Evolutionary conservation across 2,888 invertebrate genomes (phyloP), one percentile per base, ranked within the genome.

Genomic region (Oscheius sp.): DNA sequence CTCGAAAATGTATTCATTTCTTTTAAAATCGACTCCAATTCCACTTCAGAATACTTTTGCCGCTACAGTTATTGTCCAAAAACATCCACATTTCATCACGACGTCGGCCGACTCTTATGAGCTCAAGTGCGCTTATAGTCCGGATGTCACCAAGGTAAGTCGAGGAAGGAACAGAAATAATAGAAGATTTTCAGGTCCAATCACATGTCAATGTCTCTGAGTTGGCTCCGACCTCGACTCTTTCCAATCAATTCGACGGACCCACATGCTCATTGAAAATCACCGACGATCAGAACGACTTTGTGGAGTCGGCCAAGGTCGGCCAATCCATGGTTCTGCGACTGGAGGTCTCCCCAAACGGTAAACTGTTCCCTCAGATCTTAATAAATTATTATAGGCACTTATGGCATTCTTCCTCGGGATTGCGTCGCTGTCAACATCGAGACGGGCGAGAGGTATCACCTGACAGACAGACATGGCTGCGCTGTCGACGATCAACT

Each of bases 91-190:
- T 91, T 91, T 97, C 69, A 93, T 96, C 66, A 97, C 96, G 0
- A 94, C 94, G 89, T 94, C 94, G 88, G 95, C 96, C 5, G 95
- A 95, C 89, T 96, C 96, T 0, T 97, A 96, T 91, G 95, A 96
- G 90, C 95, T 97, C 79, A 94, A 94, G 89, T 96, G 96, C 89
- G 93, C 95, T 72, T 96, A 96, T 89, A 94, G 95, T 89, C 95
- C 95, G 0, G 95, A 95, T 76, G 95, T 95, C 89, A 94, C 94
- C 89, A 68, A 78, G 59, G 74, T 76, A 23, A n/a, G 35, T n/a
- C 6, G 25, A 6, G 16, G 7, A 12, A 1, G 18, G 18, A 23
- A 25, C 5, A 9, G 21, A 55, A 29, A 2, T 5, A 23, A 52
- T 3, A 16, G 2, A 2, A 35, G 9, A 35, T 21, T 12, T 35